Conservation (phyloP, 2,113 vertebrate species). For the Plecturocebus donacophilus region DNA sequence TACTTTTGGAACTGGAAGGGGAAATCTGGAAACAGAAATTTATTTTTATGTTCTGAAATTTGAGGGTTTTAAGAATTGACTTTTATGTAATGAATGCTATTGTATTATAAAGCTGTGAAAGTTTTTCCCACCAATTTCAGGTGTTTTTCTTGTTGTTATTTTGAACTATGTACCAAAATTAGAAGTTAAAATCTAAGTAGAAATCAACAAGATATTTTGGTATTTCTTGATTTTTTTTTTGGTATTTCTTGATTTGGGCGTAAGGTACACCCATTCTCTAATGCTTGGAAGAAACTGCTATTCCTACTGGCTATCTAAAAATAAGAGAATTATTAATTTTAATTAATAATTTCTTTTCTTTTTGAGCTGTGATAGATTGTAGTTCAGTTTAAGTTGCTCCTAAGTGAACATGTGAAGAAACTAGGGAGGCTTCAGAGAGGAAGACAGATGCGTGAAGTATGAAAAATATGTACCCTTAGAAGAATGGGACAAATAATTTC, state of each 20-base stretch:
- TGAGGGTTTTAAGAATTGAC: constrained; percentile 55
- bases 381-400: not conserved
- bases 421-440: not conserved
- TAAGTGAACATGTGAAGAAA: not conserved
- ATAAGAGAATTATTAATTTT: constrained; percentile 17
- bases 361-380: not conserved
- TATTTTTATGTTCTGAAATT: constrained; percentile 73
- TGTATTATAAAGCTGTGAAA: constrained; percentile 51
- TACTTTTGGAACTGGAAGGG: constrained; percentile 59
- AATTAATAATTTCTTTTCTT: constrained; percentile 35
- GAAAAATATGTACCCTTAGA: not conserved
- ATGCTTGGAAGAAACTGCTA: constrained; percentile 3
- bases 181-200: constrained; percentile 41
- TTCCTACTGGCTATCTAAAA: constrained; percentile 3
- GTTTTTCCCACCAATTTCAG: not conserved
- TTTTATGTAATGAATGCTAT: constrained; percentile 54
- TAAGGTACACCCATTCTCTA: not conserved
- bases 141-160: constrained; percentile 52
- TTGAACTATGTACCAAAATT: constrained; percentile 34
- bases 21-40: constrained; percentile 44
- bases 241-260: constrained; percentile 23
- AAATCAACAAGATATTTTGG: constrained; percentile 32
- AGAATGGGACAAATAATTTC: not conserved
- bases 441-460: not conserved
- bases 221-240: constrained; percentile 27